These are phyloP conservation scores for Athetis lepigone DNA, from an alignment of 2,888 invertebrate genomes.

Conservation along the genomic window DNA sequence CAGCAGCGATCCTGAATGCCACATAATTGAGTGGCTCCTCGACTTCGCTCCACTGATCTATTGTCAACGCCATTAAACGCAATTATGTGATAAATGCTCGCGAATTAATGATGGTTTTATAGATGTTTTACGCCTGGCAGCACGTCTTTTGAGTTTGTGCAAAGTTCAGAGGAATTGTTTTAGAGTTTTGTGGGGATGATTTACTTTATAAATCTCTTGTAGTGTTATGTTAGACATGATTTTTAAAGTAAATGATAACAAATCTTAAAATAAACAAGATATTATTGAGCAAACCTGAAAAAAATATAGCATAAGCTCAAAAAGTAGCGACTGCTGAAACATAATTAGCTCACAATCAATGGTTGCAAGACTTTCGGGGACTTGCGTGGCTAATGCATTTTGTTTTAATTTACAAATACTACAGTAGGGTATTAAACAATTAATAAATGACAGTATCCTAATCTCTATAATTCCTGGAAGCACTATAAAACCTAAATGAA, in stretches of 20 bases:
- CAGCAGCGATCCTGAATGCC: conserved; percentile 83
- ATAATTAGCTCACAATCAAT: too few species aligned
- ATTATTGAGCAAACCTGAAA: too few species aligned
- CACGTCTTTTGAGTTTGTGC: conserved; percentile 41
- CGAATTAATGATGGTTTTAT: conserved; percentile 84
- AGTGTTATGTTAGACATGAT: too few species aligned
- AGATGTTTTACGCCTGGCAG: conserved; percentile 80
- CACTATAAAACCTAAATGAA: neutral
- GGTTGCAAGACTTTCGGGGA: too few species aligned
- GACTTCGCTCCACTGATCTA: conserved; percentile 74
- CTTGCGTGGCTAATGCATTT: too few species aligned
- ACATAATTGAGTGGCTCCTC: conserved; percentile 85
- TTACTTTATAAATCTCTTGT: neutral
- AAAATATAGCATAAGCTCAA: too few species aligned
- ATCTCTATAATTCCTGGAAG: neutral
- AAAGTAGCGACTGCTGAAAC: too few species aligned
- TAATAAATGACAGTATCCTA: too few species aligned
- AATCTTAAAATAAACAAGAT: too few species aligned
- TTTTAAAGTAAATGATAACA: too few species aligned
- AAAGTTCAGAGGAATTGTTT: conserved; percentile 28
- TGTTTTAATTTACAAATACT: too few species aligned
- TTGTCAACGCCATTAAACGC: conserved; percentile 83
- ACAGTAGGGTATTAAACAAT: too few species aligned
- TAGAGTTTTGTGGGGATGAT: neutral
- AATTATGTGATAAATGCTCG: conserved; percentile 85